Conservation (phyloP, 2,888 invertebrate species). For the Eupsilia transversa region DNA sequence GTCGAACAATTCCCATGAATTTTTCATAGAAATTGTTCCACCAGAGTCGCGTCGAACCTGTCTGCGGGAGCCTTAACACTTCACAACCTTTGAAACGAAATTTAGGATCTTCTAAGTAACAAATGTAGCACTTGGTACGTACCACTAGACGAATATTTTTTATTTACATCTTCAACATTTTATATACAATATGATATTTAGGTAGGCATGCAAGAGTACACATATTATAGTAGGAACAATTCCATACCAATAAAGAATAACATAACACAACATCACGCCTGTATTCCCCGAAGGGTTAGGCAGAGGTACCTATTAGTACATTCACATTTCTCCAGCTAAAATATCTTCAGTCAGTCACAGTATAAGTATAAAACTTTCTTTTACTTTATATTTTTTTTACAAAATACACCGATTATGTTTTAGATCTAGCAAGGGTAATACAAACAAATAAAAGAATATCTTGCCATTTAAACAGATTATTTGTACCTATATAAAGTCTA, state of each 20-base stretch:
- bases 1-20: too few species aligned
- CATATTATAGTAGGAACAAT: too few species aligned
- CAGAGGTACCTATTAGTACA: not conserved
- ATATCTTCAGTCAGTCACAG: not conserved
- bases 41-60: too few species aligned
- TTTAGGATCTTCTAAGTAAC: conserved; percentile 5
- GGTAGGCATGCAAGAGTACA: too few species aligned
- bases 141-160: too few species aligned
- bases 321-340: not conserved
- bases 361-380: not conserved
- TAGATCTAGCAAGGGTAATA: not conserved
- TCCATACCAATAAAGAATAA: not conserved
- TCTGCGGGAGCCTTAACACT: not conserved
- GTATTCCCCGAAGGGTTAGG: not conserved
- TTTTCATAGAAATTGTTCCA: too few species aligned
- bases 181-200: too few species aligned
- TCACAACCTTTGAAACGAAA: not conserved
- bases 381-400: not conserved
- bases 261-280: not conserved
- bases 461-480: not conserved
- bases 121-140: not conserved
- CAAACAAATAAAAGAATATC: not conserved
- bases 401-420: too few species aligned
- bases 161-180: too few species aligned
- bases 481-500: too few species aligned